Base-by-base conservation (phyloP, 2,888 invertebrate species). In the Drosophila anomalata region DNA sequence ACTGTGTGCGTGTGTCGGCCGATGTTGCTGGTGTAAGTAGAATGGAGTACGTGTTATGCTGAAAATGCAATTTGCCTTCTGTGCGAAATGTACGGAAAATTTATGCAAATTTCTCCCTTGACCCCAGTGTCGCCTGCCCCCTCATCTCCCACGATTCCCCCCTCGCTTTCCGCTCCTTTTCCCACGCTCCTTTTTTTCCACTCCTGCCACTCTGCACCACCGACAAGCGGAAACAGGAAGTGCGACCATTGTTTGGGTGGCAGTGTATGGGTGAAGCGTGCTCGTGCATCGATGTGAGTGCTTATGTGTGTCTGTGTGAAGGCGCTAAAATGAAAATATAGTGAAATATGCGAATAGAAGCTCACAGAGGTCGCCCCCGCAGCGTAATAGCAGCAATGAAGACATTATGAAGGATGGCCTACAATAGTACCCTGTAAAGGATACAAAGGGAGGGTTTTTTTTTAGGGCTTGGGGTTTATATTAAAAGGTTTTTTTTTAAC, bases 21-120 rank as follows among this genome's bases (percentile, higher is more conserved):
- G 60, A 41, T 31, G 55, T 20, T 52, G 71, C 54, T 31, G 65
- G 65, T 57, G 41, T 68, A 76, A 78, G 87, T 76, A 76, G 87
- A 82, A 82, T 84, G 87, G 81, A 87, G 81, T 82, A 87, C 81
- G 81, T 82, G 87, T 87, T 82, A 81, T 82, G 87, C 87, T 87
- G 87, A 82, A 82, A 82, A 82, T 82, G 87, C 87, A 82, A 82
- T 82, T 82, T 82, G 82, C 82, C 82, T 81, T 80, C 81, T 84
- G 85, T 84, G 81, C 81, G 87, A 82, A 82, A 82, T 87, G 81
- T 82, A 87, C 81, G 81, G 81, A 84, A 82, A 82, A 82, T 82
- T 87, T 82, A 82, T 82, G 82, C 87, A 82, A 82, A 82, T 87
- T 87, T 82, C 62, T 52, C 62, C 69, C 55, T 58, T 73, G 66